Evolutionary conservation across 2,888 invertebrate species (phyloP).

Genomic region (Germaria angustata): DNA sequence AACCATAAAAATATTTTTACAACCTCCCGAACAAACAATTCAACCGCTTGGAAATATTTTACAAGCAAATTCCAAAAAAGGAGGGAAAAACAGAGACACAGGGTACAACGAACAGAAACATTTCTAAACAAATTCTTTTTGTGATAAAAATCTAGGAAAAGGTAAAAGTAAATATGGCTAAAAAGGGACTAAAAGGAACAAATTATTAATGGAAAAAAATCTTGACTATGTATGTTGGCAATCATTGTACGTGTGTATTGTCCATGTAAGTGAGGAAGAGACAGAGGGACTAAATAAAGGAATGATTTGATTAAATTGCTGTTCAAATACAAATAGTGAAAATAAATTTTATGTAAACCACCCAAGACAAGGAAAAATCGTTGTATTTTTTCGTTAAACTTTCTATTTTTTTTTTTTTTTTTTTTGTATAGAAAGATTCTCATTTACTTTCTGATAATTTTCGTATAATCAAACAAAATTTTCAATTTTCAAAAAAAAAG

Average conservation of each 20-base stretch:
- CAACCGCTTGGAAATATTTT: constrained; percentile 30
- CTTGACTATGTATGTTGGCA: not conserved
- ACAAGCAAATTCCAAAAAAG: constrained; percentile 4
- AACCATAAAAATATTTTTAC: constrained; percentile 40
- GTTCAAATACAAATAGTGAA: too few species aligned
- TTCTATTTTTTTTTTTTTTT: too few species aligned
- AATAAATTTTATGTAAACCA: too few species aligned
- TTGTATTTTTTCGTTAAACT: too few species aligned
- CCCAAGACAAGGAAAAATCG: too few species aligned
- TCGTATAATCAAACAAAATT: too few species aligned
- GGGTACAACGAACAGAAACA: not conserved
- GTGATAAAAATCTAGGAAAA: constrained; percentile 14
- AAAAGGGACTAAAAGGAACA: constrained; percentile 52
- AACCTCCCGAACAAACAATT: constrained; percentile 13
- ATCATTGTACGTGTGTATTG: not conserved
- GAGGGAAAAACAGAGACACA: not conserved
- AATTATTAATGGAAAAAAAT: constrained; percentile 35
- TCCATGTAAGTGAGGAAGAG: too few species aligned
- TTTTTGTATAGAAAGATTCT: too few species aligned
- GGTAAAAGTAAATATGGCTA: constrained; percentile 29
- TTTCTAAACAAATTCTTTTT: constrained; percentile 51
- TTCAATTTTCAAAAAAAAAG: too few species aligned
- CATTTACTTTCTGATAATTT: too few species aligned
- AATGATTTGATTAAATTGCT: too few species aligned
- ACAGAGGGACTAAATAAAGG: too few species aligned